These are phyloP conservation scores for Aspidiotus rigidus DNA, from an alignment of 2,888 invertebrate genomes.

Conservation along the genomic window DNA sequence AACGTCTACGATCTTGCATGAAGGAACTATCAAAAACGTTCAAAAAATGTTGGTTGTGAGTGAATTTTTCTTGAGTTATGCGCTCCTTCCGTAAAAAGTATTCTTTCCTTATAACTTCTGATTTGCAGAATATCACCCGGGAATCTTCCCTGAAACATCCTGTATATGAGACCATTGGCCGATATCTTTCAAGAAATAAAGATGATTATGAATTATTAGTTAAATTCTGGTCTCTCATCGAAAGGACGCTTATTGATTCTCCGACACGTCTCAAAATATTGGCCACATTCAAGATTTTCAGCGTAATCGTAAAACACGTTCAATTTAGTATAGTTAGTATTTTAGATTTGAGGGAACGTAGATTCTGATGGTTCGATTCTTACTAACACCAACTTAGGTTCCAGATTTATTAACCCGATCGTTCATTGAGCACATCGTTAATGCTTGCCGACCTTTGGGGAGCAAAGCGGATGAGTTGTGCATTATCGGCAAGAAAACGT, in stretches of 20 bases:
- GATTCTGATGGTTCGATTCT: neutral
- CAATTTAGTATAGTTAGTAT: constrained; percentile 17
- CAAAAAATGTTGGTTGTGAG: constrained; percentile 31
- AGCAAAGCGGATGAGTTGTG: constrained; percentile 14
- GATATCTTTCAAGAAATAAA: constrained; percentile 7
- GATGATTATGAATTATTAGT: constrained; percentile 5
- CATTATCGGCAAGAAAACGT: neutral
- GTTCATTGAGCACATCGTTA: constrained; percentile 7
- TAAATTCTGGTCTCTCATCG: constrained; percentile 18
- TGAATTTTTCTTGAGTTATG: neutral
- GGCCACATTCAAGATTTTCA: constrained; percentile 32
- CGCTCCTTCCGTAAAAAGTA: constrained; percentile 5
- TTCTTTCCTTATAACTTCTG: neutral
- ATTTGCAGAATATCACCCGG: constrained; percentile 22
- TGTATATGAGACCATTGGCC: constrained; percentile 26
- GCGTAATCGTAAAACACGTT: constrained; percentile 10
- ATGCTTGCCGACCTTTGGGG: constrained; percentile 6
- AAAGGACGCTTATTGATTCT: constrained; percentile 9
- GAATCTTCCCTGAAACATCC: constrained; percentile 33
- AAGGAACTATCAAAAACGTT: constrained; percentile 33
- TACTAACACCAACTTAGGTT: neutral
- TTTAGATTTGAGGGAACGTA: too few relatives aligned
- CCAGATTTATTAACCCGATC: constrained; percentile 5
- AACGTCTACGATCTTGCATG: constrained; percentile 27
- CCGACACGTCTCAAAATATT: constrained; percentile 41